Percentiles rank a stretch among this genome's conserved stretches.
Conservation (phyloP, 2,797 vertebrate species). For the Emys orbicularis region DNA sequence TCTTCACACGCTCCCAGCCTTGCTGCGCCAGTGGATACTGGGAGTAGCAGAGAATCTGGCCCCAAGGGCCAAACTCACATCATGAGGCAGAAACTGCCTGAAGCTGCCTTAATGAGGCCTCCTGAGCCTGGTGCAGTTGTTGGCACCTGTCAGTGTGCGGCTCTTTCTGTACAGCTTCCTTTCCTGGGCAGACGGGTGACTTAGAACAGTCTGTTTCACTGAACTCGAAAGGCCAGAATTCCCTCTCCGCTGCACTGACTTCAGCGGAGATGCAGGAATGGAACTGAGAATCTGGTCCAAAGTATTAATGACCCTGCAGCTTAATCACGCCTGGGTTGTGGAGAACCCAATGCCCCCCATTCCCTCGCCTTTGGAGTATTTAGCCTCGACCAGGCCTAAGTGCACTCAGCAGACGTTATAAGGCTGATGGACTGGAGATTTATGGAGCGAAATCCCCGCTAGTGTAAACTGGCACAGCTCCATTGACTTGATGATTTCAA, state of each 20-base stretch:
- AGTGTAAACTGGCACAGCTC: background rate
- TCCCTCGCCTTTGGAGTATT: background rate
- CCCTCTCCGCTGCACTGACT: background rate
- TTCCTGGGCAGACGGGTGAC: background rate
- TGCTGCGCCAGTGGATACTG: background rate
- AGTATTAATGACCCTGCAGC: background rate
- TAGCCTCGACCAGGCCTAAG: background rate
- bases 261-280: background rate
- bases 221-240: background rate
- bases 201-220: background rate
- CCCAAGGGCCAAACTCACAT: background rate
- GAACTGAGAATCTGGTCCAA: background rate
- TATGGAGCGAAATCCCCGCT: background rate
- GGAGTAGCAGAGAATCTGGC: background rate
- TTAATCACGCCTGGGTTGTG: background rate
- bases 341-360: background rate
- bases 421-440: background rate
- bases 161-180: background rate
- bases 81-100: background rate
- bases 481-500: background rate
- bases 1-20: background rate
- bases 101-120: background rate
- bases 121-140: background rate
- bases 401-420: background rate
- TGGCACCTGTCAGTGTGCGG: background rate